phyloP scores from a whole-genome alignment of 2,888 invertebrate genomes.

The Diarsia mendica region DNA sequence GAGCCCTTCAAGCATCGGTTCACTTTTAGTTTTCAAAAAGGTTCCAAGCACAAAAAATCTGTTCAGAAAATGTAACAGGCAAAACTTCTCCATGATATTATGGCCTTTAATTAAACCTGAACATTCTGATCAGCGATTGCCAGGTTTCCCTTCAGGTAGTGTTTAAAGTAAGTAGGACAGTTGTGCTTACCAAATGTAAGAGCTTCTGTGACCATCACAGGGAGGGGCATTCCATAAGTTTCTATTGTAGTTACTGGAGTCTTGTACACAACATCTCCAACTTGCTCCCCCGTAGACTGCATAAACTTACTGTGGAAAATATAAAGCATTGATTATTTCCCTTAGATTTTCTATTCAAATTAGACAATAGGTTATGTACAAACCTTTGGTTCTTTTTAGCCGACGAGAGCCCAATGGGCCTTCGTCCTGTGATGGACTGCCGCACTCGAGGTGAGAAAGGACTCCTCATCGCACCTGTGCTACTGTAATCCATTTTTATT shows the following conservation, averaged over 20 bases:
- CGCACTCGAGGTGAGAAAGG: constrained; percentile 86
- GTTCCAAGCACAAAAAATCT: neutral
- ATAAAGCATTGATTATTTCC: constrained; percentile 4
- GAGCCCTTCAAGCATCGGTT: neutral
- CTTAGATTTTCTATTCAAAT: constrained; percentile 2
- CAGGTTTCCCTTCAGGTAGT: neutral
- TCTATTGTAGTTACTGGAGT: constrained; percentile 94
- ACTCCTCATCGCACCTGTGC: constrained; percentile 83
- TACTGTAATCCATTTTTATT: constrained; percentile 81
- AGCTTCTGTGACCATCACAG: constrained; percentile 97
- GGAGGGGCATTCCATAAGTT: constrained; percentile 94
- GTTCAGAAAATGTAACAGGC: neutral
- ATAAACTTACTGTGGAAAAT: constrained; percentile 77
- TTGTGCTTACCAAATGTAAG: constrained; percentile 93
- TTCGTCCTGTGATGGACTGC: constrained; percentile 82
- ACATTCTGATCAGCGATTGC: neutral
- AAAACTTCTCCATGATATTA: neutral
- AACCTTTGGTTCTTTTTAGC: constrained; percentile 83
- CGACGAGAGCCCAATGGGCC: constrained; percentile 78
- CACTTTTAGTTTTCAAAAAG: neutral
- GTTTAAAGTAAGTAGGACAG: neutral
- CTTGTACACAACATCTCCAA: constrained; percentile 94
- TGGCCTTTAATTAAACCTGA: neutral
- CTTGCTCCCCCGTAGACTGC: constrained; percentile 74
- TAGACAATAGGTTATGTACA: constrained; percentile 62